These are phyloP conservation scores for Gallirallus australis DNA, from an alignment of 2,797 vertebrate species.

Conservation along the genomic window DNA sequence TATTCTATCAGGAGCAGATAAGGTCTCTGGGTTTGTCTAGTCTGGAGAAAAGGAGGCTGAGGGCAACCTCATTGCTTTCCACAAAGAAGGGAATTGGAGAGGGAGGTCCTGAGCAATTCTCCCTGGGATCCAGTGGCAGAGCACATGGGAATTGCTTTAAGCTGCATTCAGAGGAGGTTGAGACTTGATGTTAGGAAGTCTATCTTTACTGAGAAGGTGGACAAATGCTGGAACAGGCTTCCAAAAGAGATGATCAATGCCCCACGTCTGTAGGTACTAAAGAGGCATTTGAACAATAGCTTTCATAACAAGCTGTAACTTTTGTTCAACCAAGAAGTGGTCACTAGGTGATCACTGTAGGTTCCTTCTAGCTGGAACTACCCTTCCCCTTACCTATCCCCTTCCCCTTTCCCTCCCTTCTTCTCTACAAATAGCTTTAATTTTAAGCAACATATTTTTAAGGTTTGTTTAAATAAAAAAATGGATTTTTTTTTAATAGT, in stretches of 20 bases:
- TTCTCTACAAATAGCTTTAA: background rate
- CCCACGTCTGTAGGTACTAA: background rate
- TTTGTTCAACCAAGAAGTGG: background rate
- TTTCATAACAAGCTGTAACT: background rate
- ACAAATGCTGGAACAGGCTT: background rate
- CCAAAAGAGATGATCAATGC: background rate
- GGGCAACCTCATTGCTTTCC: too few species aligned
- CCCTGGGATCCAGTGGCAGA: background rate
- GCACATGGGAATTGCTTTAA: accelerated
- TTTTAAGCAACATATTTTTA: background rate
- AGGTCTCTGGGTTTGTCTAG: background rate
- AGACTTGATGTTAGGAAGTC: background rate
- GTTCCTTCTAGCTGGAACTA: background rate
- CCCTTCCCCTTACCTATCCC: too few species aligned
- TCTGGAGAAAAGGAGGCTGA: background rate
- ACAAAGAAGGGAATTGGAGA: background rate
- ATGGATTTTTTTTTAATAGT: background rate
- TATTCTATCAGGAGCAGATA: background rate
- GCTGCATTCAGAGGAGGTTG: accelerated
- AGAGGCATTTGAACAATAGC: background rate
- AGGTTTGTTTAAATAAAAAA: background rate
- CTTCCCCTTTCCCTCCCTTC: too few species aligned
- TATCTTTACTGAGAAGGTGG: background rate
- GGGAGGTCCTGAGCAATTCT: background rate
- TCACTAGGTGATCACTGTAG: too few species aligned